Percentiles rank a stretch among this genome's conserved stretches.
phyloP scores from a whole-genome alignment of 2,113 vertebrate species.

The Nettapus auritus region DNA sequence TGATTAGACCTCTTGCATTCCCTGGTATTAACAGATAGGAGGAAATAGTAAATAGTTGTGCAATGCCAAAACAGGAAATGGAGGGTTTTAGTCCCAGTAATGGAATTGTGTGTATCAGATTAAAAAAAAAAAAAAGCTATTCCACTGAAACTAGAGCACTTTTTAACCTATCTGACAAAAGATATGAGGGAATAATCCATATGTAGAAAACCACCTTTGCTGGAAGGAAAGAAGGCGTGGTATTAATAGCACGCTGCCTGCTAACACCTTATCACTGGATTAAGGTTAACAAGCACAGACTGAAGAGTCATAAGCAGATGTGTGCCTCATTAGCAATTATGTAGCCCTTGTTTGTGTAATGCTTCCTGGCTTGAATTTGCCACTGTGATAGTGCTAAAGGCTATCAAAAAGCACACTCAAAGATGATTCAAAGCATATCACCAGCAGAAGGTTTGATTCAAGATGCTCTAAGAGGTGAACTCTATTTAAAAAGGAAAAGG shows the following conservation, averaged over 20 bases:
- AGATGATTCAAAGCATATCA: neutral
- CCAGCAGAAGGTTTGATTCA: neutral
- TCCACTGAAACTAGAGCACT: neutral
- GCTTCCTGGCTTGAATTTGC: neutral
- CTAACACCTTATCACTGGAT: conserved; percentile 23
- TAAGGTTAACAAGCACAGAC: conserved; percentile 47
- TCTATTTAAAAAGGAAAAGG: neutral
- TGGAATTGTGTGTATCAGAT: neutral
- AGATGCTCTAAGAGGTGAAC: neutral
- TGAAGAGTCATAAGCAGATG: neutral
- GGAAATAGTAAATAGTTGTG: neutral
- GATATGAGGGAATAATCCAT: neutral
- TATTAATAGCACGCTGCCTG: conserved; percentile 51
- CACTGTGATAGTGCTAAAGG: neutral
- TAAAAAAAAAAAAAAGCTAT: neutral
- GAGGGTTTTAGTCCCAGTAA: neutral
- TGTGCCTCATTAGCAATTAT: conserved; percentile 33
- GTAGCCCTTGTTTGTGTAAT: conserved; percentile 24
- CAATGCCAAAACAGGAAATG: neutral
- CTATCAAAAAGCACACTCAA: neutral
- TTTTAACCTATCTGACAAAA: neutral
- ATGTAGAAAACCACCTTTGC: neutral
- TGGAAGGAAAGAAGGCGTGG: neutral
- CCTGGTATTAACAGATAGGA: neutral
- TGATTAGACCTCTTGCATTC: neutral